Base-by-base conservation (phyloP, 2,797 vertebrate genomes). In the Gambelia wislizenii region DNA sequence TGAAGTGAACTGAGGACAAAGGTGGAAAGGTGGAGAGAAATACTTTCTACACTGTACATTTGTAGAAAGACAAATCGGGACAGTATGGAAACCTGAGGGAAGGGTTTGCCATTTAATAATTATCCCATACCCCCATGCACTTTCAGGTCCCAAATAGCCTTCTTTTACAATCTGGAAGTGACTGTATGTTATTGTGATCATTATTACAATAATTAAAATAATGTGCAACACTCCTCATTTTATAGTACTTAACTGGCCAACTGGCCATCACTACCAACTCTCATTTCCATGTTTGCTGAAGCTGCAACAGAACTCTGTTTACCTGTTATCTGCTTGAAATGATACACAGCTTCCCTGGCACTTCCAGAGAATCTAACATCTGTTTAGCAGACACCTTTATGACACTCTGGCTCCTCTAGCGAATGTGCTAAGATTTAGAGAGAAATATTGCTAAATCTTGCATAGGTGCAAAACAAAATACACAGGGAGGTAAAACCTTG, bases 351-450 rank as follows among this genome's bases (percentile, higher is more conserved):
- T 85, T 91, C 87, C 69, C 88, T 88, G 87, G 92, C 92, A 92
- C 84, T 93, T 88, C 14, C 88, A 83, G 88, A 94, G 82, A 61
- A 78, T 61, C 89, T 6, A 93, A 94, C 94, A 96, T 91, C 95
- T 95, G 91, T 93, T 95, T 91, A 84, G 82, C 90, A 95, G 92
- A 94, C 94, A 95, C 95, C 93, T 95, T 92, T 90, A 91, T 67
- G 89, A 86, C 90, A 87, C 83, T 67, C 90, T 61, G 75, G 86
- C 92, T 93, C 88, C 85, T 52, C 0, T 27, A 86, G 75, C 33
- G 88, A 87, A 82, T 0, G 36, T 36, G 89, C 67, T 64, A 91
- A 89, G 91, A 92, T 94, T 91, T 92, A 90, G 89, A 90, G 81
- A 93, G 90, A 88, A 89, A 83, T 4, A 85, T 59, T 14, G 59